Evolutionary conservation across 2,888 invertebrate species (phyloP), one percentile per base, ranked within the genome.

Genomic region (Artemia sinica): DNA sequence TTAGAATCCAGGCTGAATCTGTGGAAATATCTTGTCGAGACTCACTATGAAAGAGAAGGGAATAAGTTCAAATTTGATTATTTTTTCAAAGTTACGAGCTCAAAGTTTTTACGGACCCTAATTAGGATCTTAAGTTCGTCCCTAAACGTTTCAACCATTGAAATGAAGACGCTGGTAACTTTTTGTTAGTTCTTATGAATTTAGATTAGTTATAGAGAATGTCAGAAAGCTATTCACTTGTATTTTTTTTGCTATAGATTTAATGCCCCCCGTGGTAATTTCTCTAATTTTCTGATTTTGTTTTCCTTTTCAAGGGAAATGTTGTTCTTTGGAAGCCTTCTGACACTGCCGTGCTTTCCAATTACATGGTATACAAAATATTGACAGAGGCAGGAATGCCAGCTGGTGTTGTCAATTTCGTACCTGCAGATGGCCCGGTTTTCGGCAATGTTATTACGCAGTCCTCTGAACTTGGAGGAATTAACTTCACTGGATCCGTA

Each of bases 401-500:
- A 4, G 84, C 91, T 28, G 98, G 97, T 63, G 89, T 98, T 14
- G 92, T 98, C 11, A 97, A 97, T 80, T 99, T 97, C 79, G 83
- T 98, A 50, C 98, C 98, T 0, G 86, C 92, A 0, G 91, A 95
- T 77, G 97, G 97, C 0, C 95, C 95, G 0, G 87, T 88, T 7
- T 97, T 98, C 79, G 98, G 98, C 0, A 86, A 91, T 75, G 84
- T 86, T 1, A 87, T 97, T 71, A 93, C 94, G 6, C 78, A 84
- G 1, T 91, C 91, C 0, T 87, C 88, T 1, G 79, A 90, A 76
- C 82, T 98, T 66, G 88, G 94, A 13, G 97, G 93, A 8, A 86
- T 98, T 73, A 98, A 98, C 79, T 98, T 98, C 78, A 98, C 98
- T 18, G 98, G 98, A 72, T 96, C 95, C 71, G 94, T 95, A 68